Base-by-base conservation (phyloP, 2,113 vertebrate genomes). In the Mohoua ochrocephala region DNA sequence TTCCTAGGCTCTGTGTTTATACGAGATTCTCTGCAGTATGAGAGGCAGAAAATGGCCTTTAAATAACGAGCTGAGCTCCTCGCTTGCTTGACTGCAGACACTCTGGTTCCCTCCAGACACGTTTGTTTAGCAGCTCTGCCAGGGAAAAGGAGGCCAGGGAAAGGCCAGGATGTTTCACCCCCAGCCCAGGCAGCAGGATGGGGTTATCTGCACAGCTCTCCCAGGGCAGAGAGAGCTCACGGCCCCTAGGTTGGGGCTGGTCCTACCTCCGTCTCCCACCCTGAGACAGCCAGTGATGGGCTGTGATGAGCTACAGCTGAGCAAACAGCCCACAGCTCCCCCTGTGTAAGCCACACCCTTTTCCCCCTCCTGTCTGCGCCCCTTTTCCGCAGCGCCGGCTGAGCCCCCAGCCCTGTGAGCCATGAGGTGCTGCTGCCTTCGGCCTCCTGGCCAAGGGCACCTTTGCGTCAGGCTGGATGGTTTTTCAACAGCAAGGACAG, bases 401-500 rank as follows among this genome's bases (percentile, higher is more conserved):
- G 41, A 84, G 42, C 42, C 45, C 73, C n/a, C 42, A 70, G 64
- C 47, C 37, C 60, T 31, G 35, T 3, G 6, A 71, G 76, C 81
- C 31, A 3, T 14, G 7, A 37, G 31, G 64, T 11, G 30, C 2
- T 78, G 20, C n/a, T n/a, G n/a, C 53, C 84, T 75, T 49, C 2
- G 3, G 9, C 67, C 49, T 79, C 57, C 9, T 5, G 26, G 54
- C 68, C 52, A 28, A 57, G 42, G 49, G 47, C 52, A 42, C 9
- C 57, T 49, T 52, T 0, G 0, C 15, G 5, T 45, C 67, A 23
- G 42, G 35, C 23, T 47, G 56, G 37, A 44, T n/a, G n/a, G n/a
- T n/a, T n/a, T n/a, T n/a, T n/a, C n/a, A 92, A 33, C 8, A 68
- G 35, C 45, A 47, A 11, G 22, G 37, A 7, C 14, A 60, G 31